Percentiles rank a stretch among this genome's conserved stretches.
Evolutionary conservation across 2,113 vertebrate genomes (phyloP).

Genomic region (Gymnocephalus cernua): DNA sequence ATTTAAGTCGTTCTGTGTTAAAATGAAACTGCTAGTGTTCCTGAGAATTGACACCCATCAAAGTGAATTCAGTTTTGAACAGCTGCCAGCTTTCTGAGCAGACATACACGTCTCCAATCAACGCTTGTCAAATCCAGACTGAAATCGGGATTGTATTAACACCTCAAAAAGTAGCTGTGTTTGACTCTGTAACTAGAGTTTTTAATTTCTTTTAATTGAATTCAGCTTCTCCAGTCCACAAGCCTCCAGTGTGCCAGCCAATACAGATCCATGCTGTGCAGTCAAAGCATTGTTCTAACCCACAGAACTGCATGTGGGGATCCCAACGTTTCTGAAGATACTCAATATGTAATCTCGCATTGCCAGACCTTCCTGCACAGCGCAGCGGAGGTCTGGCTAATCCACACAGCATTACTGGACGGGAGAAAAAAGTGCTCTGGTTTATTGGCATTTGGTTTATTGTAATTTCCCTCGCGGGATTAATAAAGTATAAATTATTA

Average conservation of each 20-base stretch:
- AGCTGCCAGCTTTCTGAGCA: conserved; percentile 37
- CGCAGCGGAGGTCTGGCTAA: too few species aligned
- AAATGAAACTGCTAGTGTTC: background rate
- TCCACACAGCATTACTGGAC: too few species aligned
- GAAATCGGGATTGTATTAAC: conserved; percentile 15
- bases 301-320: too few species aligned
- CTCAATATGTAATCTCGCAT: background rate
- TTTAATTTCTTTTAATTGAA: background rate
- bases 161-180: background rate
- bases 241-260: background rate
- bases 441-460: too few species aligned
- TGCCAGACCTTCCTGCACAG: too few species aligned
- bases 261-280: too few species aligned
- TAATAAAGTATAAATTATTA: too few species aligned
- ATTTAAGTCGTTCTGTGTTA: background rate
- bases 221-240: background rate
- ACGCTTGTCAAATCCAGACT: conserved; percentile 10
- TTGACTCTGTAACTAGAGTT: background rate
- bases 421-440: too few species aligned
- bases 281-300: too few species aligned
- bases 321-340: background rate
- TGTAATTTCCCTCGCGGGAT: too few species aligned
- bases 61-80: conserved; percentile 22
- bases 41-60: background rate
- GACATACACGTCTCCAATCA: conserved; percentile 23